Conservation (phyloP, 2,797 vertebrate species). For the Fringilla coelebs region DNA sequence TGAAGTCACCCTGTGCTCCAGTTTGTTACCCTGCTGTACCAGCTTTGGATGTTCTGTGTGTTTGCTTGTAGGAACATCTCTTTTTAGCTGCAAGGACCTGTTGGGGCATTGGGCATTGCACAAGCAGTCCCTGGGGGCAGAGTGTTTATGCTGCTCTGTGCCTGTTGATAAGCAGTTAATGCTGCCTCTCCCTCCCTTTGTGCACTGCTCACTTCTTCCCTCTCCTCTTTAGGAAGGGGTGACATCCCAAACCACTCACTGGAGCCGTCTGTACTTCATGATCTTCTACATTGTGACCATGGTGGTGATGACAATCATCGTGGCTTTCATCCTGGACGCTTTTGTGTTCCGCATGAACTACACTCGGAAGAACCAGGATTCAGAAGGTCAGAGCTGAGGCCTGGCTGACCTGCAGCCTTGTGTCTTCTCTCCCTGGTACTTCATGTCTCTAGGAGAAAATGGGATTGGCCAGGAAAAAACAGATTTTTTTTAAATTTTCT, state of each 20-base stretch:
- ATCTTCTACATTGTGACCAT: conserved; percentile 98
- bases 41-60: neutral
- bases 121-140: neutral
- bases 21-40: neutral
- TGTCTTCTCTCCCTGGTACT: neutral
- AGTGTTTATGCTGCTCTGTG: neutral
- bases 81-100: neutral
- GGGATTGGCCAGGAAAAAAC: neutral
- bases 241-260: conserved; percentile 93
- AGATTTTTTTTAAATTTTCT: neutral
- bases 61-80: neutral
- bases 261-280: conserved; percentile 99
- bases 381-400: conserved; percentile 76
- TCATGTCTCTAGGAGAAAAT: neutral
- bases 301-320: conserved; percentile 99
- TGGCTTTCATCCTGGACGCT: conserved; percentile 96
- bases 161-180: neutral
- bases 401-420: accelerated
- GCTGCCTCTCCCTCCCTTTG: neutral
- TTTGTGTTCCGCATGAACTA: conserved; percentile 99
- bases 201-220: neutral
- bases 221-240: conserved; percentile 87
- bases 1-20: neutral
- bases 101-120: neutral
- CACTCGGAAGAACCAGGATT: conserved; percentile 91